These are phyloP conservation scores for Rhagium mordax DNA, from an alignment of 2,888 invertebrate species.

Conservation along the genomic window DNA sequence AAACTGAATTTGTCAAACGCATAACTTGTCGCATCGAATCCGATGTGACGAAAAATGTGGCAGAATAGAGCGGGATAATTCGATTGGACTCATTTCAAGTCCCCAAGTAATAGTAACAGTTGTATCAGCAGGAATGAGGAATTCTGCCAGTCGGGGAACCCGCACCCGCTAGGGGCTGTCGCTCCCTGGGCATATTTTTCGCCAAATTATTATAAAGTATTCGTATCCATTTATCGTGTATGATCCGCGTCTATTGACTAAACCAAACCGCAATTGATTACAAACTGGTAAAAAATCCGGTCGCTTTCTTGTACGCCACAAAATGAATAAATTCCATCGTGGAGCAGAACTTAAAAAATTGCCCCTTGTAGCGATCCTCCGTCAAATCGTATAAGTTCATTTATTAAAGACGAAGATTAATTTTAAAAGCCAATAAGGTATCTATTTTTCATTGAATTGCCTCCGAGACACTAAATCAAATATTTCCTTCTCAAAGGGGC, in stretches of 20 bases:
- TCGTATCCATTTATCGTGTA: too few species aligned
- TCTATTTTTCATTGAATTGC: conserved; percentile 3
- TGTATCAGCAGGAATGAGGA: conserved; percentile 46
- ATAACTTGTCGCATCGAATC: conserved; percentile 45
- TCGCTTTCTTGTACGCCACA: not conserved
- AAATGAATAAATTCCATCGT: not conserved
- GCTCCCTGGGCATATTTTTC: not conserved
- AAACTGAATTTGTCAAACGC: conserved; percentile 21
- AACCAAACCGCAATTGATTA: too few species aligned
- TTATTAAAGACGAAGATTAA: conserved; percentile 6
- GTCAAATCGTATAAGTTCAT: not conserved
- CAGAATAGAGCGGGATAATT: conserved; percentile 49
- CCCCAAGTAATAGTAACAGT: conserved; percentile 51
- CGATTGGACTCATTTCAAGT: conserved; percentile 53
- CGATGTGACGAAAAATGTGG: conserved; percentile 43
- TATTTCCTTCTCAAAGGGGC: conserved; percentile 1
- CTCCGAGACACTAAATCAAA: not conserved
- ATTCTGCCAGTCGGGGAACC: conserved; percentile 16
- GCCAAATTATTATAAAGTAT: too few species aligned
- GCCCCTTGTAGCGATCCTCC: not conserved
- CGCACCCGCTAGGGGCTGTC: not conserved
- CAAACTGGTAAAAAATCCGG: not conserved
- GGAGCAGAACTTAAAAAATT: not conserved
- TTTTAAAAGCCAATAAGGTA: not conserved
- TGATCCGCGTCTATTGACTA: too few species aligned